Conservation (phyloP, 2,888 invertebrate genomes). For the Noctua comes region DNA sequence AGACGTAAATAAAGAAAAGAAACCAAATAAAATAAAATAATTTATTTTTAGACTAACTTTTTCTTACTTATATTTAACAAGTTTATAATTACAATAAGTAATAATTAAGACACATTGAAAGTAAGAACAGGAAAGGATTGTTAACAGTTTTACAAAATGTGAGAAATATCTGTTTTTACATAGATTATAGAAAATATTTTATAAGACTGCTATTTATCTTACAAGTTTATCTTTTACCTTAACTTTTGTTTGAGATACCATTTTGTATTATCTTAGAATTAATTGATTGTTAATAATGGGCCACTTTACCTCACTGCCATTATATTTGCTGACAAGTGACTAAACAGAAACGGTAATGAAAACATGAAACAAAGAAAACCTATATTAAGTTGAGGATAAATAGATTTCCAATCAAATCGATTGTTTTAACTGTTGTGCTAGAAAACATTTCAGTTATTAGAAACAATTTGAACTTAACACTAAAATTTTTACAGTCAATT, state of each 20-base stretch:
- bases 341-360: not conserved
- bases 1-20: conserved; percentile 29
- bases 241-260: conserved; percentile 24
- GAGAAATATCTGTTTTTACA: conserved; percentile 24
- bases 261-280: conserved; percentile 20
- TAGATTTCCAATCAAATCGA: not conserved
- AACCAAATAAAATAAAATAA: conserved; percentile 48
- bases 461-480: not conserved
- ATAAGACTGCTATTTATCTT: conserved; percentile 16
- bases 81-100: conserved; percentile 44
- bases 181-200: conserved; percentile 39
- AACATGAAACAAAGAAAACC: not conserved
- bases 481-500: conserved; percentile 5
- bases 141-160: conserved; percentile 49
- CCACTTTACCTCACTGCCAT: conserved; percentile 1
- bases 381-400: not conserved
- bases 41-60: conserved; percentile 59
- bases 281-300: conserved; percentile 34
- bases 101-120: conserved; percentile 58
- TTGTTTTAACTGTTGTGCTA: not conserved
- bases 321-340: not conserved
- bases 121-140: conserved; percentile 27
- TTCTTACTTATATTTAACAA: conserved; percentile 54
- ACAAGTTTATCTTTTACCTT: conserved; percentile 21
- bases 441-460: not conserved